Conservation (phyloP, 2,888 invertebrate genomes). For the Pollenia angustigena region DNA sequence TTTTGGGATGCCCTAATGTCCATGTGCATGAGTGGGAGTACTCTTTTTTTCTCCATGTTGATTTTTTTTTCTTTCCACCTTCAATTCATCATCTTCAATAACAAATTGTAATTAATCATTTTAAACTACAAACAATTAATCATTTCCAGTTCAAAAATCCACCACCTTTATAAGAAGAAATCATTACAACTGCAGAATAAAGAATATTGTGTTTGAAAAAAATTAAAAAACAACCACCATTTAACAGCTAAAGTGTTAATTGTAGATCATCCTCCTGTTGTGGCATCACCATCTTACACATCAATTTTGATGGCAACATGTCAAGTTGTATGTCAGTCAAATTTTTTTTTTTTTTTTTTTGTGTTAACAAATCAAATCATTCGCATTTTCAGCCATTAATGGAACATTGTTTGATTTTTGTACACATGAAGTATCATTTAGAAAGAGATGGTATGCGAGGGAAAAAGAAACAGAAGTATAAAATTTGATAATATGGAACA, state of each 20-base stretch:
- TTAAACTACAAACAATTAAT: slow-evolving; percentile 46
- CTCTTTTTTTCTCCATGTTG: slow-evolving; percentile 17
- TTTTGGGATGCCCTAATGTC: no score
- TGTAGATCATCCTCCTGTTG: slow-evolving; percentile 17
- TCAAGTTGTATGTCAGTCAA: slow-evolving; percentile 64
- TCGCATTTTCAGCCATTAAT: slow-evolving; percentile 33
- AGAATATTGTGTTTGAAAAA: background rate
- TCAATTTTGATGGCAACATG: slow-evolving; percentile 67
- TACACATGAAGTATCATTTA: background rate
- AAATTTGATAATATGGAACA: background rate
- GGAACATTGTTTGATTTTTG: background rate
- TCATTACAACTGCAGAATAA: slow-evolving; percentile 7
- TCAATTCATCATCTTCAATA: slow-evolving; percentile 34
- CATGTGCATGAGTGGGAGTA: background rate
- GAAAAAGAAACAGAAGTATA: background rate
- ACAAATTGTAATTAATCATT: slow-evolving; percentile 58
- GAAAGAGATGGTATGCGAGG: slow-evolving; percentile 22
- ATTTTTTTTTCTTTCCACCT: background rate
- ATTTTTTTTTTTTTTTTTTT: slow-evolving; percentile 38
- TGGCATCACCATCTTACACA: slow-evolving; percentile 51
- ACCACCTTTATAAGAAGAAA: slow-evolving; percentile 49
- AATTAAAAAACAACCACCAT: slow-evolving; percentile 53
- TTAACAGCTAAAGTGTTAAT: slow-evolving; percentile 34
- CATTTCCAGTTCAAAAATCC: slow-evolving; percentile 40
- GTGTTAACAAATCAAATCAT: slow-evolving; percentile 57